A percentile compares a stretch with the other conserved stretches of the same genome.
These are phyloP conservation scores for Noctuana brunneofusca DNA, from an alignment of 2,888 invertebrate genomes.

Conservation along the genomic window DNA sequence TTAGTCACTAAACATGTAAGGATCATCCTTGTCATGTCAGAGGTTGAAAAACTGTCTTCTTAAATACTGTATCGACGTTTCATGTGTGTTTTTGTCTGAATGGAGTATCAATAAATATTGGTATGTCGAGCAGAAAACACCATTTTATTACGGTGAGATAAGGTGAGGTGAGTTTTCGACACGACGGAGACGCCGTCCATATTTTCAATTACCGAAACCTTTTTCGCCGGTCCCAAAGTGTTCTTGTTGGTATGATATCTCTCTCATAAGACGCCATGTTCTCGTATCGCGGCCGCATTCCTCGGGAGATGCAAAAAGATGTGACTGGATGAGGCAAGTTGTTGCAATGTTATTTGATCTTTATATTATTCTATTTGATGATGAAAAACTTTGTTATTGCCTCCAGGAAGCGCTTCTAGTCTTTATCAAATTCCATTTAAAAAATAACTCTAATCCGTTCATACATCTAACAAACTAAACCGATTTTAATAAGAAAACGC, in stretches of 20 bases:
- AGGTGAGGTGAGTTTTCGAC: constrained; percentile 30
- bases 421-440: no score
- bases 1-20: not conserved
- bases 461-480: no score
- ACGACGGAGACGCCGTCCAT: constrained; percentile 21
- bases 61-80: constrained; percentile 8
- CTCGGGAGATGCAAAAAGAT: constrained; percentile 30
- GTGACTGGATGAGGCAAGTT: constrained; percentile 23
- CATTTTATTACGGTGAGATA: constrained; percentile 32
- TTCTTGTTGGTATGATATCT: constrained; percentile 34
- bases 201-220: constrained; percentile 33
- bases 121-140: constrained; percentile 28
- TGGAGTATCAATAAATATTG: constrained; percentile 27
- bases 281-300: constrained; percentile 33
- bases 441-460: no score
- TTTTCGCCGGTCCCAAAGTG: constrained; percentile 27
- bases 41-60: constrained; percentile 5
- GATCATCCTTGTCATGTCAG: not conserved
- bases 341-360: constrained; percentile 29
- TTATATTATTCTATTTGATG: constrained; percentile 15
- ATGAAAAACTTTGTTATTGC: no score
- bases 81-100: constrained; percentile 18
- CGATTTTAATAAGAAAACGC: no score
- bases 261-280: constrained; percentile 33
- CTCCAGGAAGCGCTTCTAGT: no score